A percentile compares a stretch with the other conserved stretches of the same genome.
Conservation (phyloP, 2,888 invertebrate genomes). For the Deilephila porcellus region DNA sequence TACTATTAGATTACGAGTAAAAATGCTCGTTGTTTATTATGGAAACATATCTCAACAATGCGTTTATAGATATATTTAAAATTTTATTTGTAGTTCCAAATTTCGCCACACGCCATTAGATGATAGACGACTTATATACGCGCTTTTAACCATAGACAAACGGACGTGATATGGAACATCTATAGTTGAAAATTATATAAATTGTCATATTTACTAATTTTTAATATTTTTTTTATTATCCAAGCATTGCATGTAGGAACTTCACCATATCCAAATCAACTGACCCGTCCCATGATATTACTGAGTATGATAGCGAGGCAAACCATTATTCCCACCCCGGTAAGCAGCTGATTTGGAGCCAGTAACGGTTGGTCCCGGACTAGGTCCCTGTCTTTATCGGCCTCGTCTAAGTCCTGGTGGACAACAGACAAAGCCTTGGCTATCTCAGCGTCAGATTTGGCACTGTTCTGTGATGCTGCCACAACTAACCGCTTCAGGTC, state of each 20-base stretch:
- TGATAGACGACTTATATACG: too few species aligned
- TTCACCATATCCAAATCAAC: conserved; percentile 57
- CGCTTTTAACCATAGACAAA: too few species aligned
- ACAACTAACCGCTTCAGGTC: conserved; percentile 69
- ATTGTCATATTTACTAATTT: too few species aligned
- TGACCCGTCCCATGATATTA: conserved; percentile 68
- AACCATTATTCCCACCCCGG: conserved; percentile 67
- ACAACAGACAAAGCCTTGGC: conserved; percentile 70
- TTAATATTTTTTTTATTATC: too few species aligned
- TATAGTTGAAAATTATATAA: too few species aligned
- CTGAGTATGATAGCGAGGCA: conserved; percentile 70
- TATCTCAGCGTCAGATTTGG: conserved; percentile 73
- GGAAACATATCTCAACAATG: too few species aligned
- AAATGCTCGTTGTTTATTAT: too few species aligned
- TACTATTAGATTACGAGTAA: too few species aligned
- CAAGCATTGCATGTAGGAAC: conserved; percentile 11
- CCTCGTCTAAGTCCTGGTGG: conserved; percentile 73
- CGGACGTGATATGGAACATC: too few species aligned
- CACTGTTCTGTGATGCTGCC: conserved; percentile 67
- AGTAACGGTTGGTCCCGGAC: conserved; percentile 49
- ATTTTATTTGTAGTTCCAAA: too few species aligned
- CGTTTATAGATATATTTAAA: too few species aligned
- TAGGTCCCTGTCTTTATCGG: conserved; percentile 54
- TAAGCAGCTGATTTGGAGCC: conserved; percentile 69
- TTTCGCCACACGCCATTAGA: too few species aligned